Evolutionary conservation across 2,797 vertebrate genomes (phyloP).

Genomic region (Eupleurogrammus muticus): DNA sequence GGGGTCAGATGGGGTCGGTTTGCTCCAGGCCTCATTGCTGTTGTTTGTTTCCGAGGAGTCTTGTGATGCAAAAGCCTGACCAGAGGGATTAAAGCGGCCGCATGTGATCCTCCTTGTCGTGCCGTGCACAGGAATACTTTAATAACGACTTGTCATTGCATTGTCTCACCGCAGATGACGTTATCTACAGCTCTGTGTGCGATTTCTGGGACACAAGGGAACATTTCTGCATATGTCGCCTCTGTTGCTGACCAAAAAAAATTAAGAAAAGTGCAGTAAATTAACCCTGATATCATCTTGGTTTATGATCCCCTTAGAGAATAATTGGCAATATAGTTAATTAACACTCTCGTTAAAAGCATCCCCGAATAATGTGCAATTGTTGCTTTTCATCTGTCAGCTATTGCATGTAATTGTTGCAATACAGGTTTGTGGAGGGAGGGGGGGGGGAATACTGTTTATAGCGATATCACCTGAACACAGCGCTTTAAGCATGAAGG

Average conservation of each 20-base stretch:
- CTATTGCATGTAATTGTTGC: constrained; percentile 51
- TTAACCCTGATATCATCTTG: constrained; percentile 53
- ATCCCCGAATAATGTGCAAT: constrained; percentile 51
- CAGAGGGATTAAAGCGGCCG: constrained; percentile 18
- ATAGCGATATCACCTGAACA: constrained; percentile 66
- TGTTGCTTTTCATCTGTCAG: constrained; percentile 61
- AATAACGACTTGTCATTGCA: constrained; percentile 57
- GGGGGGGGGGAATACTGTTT: constrained; percentile 38
- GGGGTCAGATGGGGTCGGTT: constrained; percentile 7
- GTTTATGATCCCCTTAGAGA: constrained; percentile 55
- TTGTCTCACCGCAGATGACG: constrained; percentile 47
- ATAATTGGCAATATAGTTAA: constrained; percentile 68
- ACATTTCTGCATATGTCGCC: constrained; percentile 25
- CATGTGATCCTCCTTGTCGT: constrained; percentile 44
- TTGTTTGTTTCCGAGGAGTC: constrained; percentile 50
- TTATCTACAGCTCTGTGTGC: constrained; percentile 20
- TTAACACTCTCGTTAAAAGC: constrained; percentile 67
- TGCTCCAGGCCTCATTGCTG: constrained; percentile 51
- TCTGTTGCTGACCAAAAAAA: constrained; percentile 41
- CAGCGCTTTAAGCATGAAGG: constrained; percentile 76
- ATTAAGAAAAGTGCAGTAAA: constrained; percentile 43
- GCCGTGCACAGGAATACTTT: constrained; percentile 57
- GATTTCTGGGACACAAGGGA: constrained; percentile 33
- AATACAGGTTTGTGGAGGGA: constrained; percentile 60
- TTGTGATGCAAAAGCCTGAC: constrained; percentile 54